Evolutionary conservation across 2,113 vertebrate species (phyloP), one percentile per base, ranked within the genome.

Genomic region (Xiphophorus maculatus): DNA sequence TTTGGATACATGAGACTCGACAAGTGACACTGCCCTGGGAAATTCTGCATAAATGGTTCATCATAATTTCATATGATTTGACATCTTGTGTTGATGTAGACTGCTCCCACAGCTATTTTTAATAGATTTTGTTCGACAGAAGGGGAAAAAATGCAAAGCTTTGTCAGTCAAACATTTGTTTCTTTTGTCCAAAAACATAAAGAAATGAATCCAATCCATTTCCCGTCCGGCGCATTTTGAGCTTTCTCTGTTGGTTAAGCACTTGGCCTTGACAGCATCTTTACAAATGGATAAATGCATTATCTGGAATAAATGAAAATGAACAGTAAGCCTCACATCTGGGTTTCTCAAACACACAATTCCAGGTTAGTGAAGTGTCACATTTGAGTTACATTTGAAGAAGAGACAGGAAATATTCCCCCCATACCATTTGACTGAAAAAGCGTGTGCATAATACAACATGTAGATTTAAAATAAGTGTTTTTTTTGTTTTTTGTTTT

Each of bases 231-330:
- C 71, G 79, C 69, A 74, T 40, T 65, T 76, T 85, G 35, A 84
- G 83, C 58, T 29, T 74, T 63, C 51, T 75, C 62, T 42, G 29
- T 71, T 63, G 80, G 77, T 75, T 84, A 69, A 81, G 33, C 68
- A 69, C 70, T 32, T n/a, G 11, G 5, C 9, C 71, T 81, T 87
- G 83, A 86, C 71, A 76, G 33, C 63, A 42, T 77, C 76, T 73
- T 85, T 81, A 86, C 69, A 80, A 78, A 81, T 83, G 87, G 77
- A 88, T 84, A 88, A 74, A 66, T 69, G 74, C 69, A 44, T 37
- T 77, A 66, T 81, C 71, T 75, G 76, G 80, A 89, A 78, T 88
- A 81, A 81, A 87, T 60, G 67, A 90, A 93, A 88, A 87, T 82
- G 74, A 91, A 84, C 69, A 73, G 75, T 77, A 58, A 69, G 76